These are phyloP conservation scores for Volucella zonaria DNA, from an alignment of 2,888 invertebrate species.

Conservation along the genomic window DNA sequence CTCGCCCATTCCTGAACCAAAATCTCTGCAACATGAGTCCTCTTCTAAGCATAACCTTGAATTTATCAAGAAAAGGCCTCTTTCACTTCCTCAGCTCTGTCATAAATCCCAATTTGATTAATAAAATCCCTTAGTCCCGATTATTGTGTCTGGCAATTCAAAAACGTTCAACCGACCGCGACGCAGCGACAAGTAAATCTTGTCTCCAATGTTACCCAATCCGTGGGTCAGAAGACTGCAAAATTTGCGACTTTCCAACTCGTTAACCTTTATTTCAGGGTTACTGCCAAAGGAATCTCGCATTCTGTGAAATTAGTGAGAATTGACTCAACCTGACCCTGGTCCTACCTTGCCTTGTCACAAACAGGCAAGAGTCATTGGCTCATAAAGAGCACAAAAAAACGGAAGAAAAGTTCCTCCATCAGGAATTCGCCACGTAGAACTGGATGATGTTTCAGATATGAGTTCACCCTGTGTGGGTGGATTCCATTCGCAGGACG, in stretches of 20 bases:
- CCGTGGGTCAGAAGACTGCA: not conserved
- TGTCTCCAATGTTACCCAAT: not conserved
- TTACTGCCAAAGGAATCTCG: conserved; percentile 19
- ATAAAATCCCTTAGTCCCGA: conserved; percentile 5
- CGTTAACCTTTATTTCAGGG: conserved; percentile 45
- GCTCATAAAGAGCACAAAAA: conserved; percentile 5
- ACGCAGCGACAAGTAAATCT: not conserved
- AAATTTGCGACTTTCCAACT: conserved; percentile 42
- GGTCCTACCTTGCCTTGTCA: not conserved
- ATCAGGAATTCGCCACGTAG: not conserved
- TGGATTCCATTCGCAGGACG: not conserved
- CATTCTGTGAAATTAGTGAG: not conserved
- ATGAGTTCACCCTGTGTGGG: not conserved
- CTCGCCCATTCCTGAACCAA: not conserved
- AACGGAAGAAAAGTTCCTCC: not conserved
- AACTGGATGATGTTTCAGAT: not conserved
- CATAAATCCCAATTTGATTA: conserved; percentile 40
- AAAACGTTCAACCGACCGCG: conserved; percentile 14
- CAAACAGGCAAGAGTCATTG: not conserved
- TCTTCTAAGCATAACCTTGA: not conserved
- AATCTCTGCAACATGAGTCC: not conserved
- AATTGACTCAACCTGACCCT: not conserved
- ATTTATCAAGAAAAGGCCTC: conserved; percentile 8
- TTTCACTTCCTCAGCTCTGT: not conserved
- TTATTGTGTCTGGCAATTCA: conserved; percentile 18